Evolutionary conservation across 1,140 invertebrate species (phyloP), one percentile per base, ranked within the genome.

Genomic region (Muscidifurax raptorellus): DNA sequence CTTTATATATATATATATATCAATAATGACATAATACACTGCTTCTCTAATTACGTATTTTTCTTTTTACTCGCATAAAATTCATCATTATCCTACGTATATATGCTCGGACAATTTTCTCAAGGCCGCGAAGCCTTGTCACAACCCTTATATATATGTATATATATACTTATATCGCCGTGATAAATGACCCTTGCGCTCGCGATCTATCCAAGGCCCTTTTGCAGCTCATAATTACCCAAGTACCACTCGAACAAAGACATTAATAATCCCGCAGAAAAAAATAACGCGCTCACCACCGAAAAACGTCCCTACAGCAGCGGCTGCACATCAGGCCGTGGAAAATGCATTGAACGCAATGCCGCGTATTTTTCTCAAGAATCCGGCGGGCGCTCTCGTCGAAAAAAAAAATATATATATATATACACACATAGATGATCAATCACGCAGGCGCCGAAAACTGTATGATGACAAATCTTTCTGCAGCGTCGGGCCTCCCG

Each of bases 261-360:
- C 30, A 32, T 64, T 89, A 91, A 91, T 91, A 91, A 91, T 89
- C 90, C 87, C 86, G 82, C 85, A 88, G 84, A 88, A 78, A 86
- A 84, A 81, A 85, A 78, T 83, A n/a, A n/a, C 80, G 36, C 66
- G 75, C 13, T 32, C 32, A 27, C n/a, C 3, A 22, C 9, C 15
- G 27, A 44, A 75, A 75, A 72, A 25, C 2, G 59, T 18, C 13
- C 12, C 18, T 47, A 2, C 6, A 25, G 44, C 47, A 47, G n/a
- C n/a, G n/a, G n/a, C n/a, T n/a, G n/a, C n/a, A n/a, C n/a, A n/a
- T n/a, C n/a, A n/a, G n/a, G n/a, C n/a, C n/a, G n/a, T n/a, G n/a
- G 22, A 32, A 64, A 77, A 77, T 27, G 18, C 75, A 59, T 74
- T 40, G 3, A 40, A 40, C 30, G 36, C 72, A 40, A 10, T 12